Evolutionary conservation across 2,797 vertebrate species (phyloP), one percentile per base, ranked within the genome.

Genomic region (Harpagifer antarcticus): DNA sequence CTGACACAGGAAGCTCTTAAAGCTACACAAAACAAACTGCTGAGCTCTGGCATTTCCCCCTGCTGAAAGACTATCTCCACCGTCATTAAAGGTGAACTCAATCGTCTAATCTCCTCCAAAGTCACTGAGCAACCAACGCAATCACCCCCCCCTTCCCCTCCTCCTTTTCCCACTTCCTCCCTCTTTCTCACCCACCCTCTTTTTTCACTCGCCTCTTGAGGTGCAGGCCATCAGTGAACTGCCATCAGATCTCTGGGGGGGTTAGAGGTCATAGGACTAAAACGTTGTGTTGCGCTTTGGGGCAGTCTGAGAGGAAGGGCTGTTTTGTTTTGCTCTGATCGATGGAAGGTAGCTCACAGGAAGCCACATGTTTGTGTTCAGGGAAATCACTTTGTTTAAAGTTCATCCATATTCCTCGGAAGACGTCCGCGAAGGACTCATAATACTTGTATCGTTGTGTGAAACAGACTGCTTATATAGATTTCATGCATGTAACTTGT

Each of bases 1-100:
- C 94, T 91, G 91, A 91, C 92, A 94, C 92, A 95, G 95, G 95
- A 96, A 96, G 93, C 94, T 94, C 92, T 93, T 91, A 94, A 91
- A 91, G 91, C 92, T 79, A 91, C 89, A 91, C 88, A 88, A 93
- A 94, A 95, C 93, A 95, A 96, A 95, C 92, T 91, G 92, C 94
- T 94, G 92, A 94, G 93, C 92, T 93, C 84, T 86, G 91, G 91
- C 88, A 92, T 95, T 91, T 88, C 89, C 91, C 89, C 85, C 68
- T 76, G 59, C 92, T 94, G 94, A 95, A 96, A 95, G 93, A 94
- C 93, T 95, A 94, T 94, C 92, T 93, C 88, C 85, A 83, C 76
- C 81, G 72, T 88, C 93, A 91, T 93, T 93, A 95, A 94, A 94
- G 87, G 93, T 93, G 89, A 93, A 93, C 91, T 93, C 91, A 92